Base-by-base conservation (phyloP, 2,888 invertebrate species). In the Steinernema scapterisci region DNA sequence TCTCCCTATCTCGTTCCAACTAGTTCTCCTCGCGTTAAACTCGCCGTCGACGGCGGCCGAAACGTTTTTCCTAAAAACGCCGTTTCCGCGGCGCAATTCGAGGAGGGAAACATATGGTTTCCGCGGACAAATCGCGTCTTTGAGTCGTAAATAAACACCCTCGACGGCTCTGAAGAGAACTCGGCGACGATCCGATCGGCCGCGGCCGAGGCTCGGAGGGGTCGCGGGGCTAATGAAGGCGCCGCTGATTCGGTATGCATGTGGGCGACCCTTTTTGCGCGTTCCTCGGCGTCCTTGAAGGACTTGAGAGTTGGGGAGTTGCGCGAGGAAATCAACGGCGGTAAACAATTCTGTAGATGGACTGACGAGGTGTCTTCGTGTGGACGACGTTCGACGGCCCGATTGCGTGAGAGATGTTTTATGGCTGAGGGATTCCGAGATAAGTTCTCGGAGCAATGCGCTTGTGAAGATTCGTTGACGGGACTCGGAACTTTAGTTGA, bases 201-300 rank as follows among this genome's bases (percentile, higher is more conserved):
- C 21, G 52, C 19, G 23, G 23, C 21, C 38, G 38, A 38, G 38
- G 38, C 5, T 38, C 3, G 38, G 31, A 16, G 25, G 3, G 38
- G 19, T 31, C 21, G 13, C 63, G 27, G 25, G 5, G 38, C 38
- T 38, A 38, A 63, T 27, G 63, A 27, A 31, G 31, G 21, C 6
- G 16, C 11, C 19, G 5, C 54, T 21, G 11, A 54, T 54, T 23
- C 23, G 16, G 16, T 63, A 63, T 63, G 27, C 63, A 63, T 63
- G 63, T 7, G 27, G 16, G 63, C 27, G 63, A 63, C 63, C 63
- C 63, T 19, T 27, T 63, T 19, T 25, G 31, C 31, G 63, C 54
- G 23, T 54, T 25, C 25, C 25, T 2, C 27, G 63, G 16, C 63
- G 63, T 63, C 63, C 63, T 63, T 63, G 63, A 63, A 31, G 27